These are phyloP conservation scores for Malaclemys terrapin DNA, from an alignment of 2,113 vertebrate genomes.

Conservation along the genomic window DNA sequence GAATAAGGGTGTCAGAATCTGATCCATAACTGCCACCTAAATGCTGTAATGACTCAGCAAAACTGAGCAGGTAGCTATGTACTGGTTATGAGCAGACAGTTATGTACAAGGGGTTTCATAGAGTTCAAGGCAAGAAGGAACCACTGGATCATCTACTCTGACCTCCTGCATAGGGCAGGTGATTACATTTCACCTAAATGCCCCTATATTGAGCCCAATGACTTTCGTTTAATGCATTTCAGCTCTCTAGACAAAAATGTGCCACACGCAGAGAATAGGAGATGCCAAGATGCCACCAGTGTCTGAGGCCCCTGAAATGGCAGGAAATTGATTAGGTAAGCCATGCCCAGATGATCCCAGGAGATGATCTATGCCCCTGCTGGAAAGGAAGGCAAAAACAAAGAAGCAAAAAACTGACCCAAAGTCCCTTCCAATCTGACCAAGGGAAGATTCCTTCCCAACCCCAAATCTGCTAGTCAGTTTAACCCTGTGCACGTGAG, in stretches of 20 bases:
- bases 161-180: neutral
- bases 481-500: neutral
- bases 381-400: neutral
- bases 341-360: neutral
- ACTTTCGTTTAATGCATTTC: neutral
- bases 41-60: neutral
- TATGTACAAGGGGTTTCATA: neutral
- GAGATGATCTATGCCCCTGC: neutral
- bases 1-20: neutral
- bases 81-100: accelerated
- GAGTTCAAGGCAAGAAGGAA: neutral
- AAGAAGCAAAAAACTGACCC: neutral
- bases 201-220: neutral
- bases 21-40: neutral
- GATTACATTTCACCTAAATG: neutral
- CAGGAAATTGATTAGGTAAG: neutral
- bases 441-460: neutral
- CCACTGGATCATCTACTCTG: neutral
- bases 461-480: neutral
- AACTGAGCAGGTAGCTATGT: neutral
- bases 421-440: neutral
- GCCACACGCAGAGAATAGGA: neutral
- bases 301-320: neutral
- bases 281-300: neutral
- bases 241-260: neutral